phyloP scores from a whole-genome alignment of 1,140 invertebrate species.

The Pinna nobilis region DNA sequence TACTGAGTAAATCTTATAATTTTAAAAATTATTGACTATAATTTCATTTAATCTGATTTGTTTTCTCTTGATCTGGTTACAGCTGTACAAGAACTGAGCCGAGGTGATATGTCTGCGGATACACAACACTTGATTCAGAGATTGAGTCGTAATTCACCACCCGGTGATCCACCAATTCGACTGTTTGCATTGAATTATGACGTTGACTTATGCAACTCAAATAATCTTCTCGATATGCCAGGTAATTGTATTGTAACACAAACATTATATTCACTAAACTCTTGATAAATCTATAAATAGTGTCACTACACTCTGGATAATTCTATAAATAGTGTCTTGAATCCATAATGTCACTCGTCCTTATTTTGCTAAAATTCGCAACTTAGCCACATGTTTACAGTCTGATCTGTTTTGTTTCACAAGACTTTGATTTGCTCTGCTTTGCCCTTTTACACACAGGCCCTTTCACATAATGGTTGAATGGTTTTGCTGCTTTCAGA shows the following conservation, averaged over 20 bases:
- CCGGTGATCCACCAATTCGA: constrained; percentile 5
- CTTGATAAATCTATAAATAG: too few relatives aligned
- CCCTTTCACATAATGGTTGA: not conserved
- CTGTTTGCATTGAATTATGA: constrained; percentile 29
- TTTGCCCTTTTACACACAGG: constrained; percentile 9
- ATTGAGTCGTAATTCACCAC: constrained; percentile 11
- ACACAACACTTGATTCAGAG: constrained; percentile 3
- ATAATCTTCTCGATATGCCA: constrained; percentile 9
- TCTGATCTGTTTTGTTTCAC: too few relatives aligned
- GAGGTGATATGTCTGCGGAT: not conserved
- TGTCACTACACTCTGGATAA: too few relatives aligned
- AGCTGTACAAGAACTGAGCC: not conserved
- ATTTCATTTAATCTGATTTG: not conserved
- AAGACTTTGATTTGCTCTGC: too few relatives aligned
- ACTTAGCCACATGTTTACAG: too few relatives aligned
- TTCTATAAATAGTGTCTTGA: too few relatives aligned
- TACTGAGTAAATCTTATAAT: too few relatives aligned
- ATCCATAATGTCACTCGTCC: too few relatives aligned
- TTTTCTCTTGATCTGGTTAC: not conserved
- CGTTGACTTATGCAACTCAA: constrained; percentile 22
- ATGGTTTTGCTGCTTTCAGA: constrained; percentile 7
- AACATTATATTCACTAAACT: too few relatives aligned
- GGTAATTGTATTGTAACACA: too few relatives aligned
- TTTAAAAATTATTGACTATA: too few relatives aligned
- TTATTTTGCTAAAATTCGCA: too few relatives aligned